Base-by-base conservation (phyloP, 30 jellyfish, hydroid and myxozoan genomes). In the Aurelia aurita region DNA sequence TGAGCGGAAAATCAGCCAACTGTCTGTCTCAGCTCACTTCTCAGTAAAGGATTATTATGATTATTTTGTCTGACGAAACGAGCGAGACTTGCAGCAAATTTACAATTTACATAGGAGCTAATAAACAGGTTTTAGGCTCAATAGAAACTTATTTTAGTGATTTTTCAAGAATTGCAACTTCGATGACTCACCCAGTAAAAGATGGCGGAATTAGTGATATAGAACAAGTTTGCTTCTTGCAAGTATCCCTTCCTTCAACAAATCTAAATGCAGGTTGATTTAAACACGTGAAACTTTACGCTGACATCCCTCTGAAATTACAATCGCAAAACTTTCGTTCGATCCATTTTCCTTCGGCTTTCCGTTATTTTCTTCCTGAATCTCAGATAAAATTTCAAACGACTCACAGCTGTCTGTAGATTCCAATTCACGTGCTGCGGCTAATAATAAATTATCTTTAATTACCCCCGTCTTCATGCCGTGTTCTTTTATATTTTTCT, bases 321-420 rank as follows among this genome's bases (percentile, higher is more conserved):
- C 87, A 12, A 83, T 66, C 5, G 86, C 82, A 71, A 83, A 83
- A 34, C 93, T 70, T 53, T 83, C 93, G 32, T 69, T 51, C 0
- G 86, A 70, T 21, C 74, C 93, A 10, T 68, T 61, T 3, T 32
- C 74, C 16, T 39, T 45, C 26, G 25, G 80, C 21, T 10, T 39
- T 25, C 31, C 61, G 20, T 55, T 47, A 47, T 46, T 22, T 26
- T 9, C 45, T 27, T 72, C 93, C 1, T 29, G 61, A 23, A 55
- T 59, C 22, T 39, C 78, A 5, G 86, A 70, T 21, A 83, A 32
- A 20, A 83, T 61, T 58, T 83, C 93, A 60, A 69, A 83, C 46
- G 93, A 83, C 19, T 83, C 87, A 49, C 81, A 83, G 1, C 87
- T 51, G 12, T 54, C 93, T 10, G 47, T 23, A 16, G 93, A 70